Base-by-base conservation (phyloP, 2,113 vertebrate genomes). In the Hippoglossus stenolepis region DNA sequence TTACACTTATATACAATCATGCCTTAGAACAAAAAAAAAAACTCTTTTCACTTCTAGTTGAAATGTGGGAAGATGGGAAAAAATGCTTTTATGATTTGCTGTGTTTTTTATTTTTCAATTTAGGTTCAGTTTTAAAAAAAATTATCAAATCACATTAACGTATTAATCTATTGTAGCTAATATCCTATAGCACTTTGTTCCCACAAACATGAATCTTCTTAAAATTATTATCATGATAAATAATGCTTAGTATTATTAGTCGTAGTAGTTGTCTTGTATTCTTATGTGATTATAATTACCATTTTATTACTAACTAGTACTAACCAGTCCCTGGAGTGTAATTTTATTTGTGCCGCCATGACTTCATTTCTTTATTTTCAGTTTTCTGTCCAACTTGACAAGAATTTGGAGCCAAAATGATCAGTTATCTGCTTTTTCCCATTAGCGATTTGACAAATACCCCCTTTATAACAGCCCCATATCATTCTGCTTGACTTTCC, bases 401-500 rank as follows among this genome's bases (percentile, higher is more conserved):
- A 91, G 91, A 94, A 92, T 64, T 93, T 94, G 92, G 81, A 86
- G 89, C 92, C 93, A 91, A 95, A 94, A 93, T 95, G 90, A 96
- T 94, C 93, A 95, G 94, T 93, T 91, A 94, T 96, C 94, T 35
- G 86, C 93, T 94, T 96, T 96, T 85, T 87, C 87, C 77, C 93
- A 95, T 95, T 95, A 96, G 92, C 90, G 91, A 91, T 96, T 94
- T 96, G 96, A 95, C 95, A 95, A 96, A 95, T 95, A 93, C 93
- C 88, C 92, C 87, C 83, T 91, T 92, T 94, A 94, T 89, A 93
- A 88, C 93, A 93, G 92, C 80, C 89, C 91, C 95, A 94, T 96
- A 95, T 95, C 94, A 96, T 97, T 98, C 95, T 97, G 96, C 91
- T 95, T 98, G 96, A 98, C 96, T 99, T 98, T 97, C 95, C 95